Percentiles rank a stretch among this genome's conserved stretches.
Evolutionary conservation across 2,113 vertebrate genomes (phyloP).

Genomic region (Cyanocitta stelleri): DNA sequence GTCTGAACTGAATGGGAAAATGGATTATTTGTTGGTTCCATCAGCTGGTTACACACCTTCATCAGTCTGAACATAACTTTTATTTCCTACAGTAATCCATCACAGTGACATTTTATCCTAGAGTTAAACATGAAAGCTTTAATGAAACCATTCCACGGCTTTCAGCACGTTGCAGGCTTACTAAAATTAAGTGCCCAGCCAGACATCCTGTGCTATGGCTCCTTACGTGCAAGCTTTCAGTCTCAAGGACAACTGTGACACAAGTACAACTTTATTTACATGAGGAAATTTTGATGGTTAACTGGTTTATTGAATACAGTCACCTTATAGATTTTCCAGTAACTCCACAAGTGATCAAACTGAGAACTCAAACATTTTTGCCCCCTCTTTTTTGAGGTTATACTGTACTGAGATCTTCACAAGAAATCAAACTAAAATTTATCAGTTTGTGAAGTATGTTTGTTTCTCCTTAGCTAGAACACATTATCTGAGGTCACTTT

Average conservation of each 20-base stretch:
- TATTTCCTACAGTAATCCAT: slow-evolving; percentile 32
- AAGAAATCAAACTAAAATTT: neutral
- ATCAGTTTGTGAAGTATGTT: neutral
- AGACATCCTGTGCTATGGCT: neutral
- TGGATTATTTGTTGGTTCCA: slow-evolving; percentile 11
- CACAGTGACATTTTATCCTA: slow-evolving; percentile 36
- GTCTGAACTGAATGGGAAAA: slow-evolving; percentile 17
- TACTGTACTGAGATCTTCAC: neutral
- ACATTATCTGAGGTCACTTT: neutral
- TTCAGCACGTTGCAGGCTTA: neutral
- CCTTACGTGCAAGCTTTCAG: neutral
- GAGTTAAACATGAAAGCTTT: slow-evolving; percentile 20
- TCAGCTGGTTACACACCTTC: neutral
- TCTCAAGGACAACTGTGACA: neutral
- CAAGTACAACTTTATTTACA: neutral
- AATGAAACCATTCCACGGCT: neutral
- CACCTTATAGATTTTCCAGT: neutral
- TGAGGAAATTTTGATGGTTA: neutral
- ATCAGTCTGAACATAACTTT: slow-evolving; percentile 10
- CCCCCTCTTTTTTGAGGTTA: neutral
- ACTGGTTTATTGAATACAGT: neutral
- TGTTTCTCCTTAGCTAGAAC: neutral
- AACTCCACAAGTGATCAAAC: neutral
- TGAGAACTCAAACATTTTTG: neutral
- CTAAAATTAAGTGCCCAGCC: neutral